These are phyloP conservation scores for Epinotia demarniana DNA, from an alignment of 2,888 invertebrate species.

Conservation along the genomic window DNA sequence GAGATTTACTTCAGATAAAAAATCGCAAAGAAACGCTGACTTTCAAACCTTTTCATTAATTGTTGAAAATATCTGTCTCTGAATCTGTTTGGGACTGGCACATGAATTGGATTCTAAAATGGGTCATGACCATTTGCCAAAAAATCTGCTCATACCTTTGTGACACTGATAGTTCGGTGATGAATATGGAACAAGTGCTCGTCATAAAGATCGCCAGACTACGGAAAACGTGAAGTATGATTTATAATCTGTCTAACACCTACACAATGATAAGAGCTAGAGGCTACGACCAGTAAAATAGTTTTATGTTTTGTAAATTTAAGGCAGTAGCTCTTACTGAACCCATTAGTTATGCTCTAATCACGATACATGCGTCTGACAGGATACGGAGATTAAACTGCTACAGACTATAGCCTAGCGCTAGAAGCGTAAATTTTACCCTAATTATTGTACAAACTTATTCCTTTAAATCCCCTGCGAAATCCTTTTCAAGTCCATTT, in stretches of 20 bases:
- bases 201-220: background rate
- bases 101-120: constrained; percentile 25
- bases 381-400: no score
- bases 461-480: background rate
- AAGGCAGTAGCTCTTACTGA: background rate
- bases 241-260: constrained; percentile 2
- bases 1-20: background rate
- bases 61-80: no score
- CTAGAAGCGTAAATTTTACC: background rate
- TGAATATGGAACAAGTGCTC: constrained; percentile 9
- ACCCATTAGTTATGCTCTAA: no score
- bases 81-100: background rate
- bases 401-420: no score
- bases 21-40: background rate
- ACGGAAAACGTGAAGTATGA: background rate
- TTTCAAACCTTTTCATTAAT: background rate
- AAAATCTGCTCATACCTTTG: constrained; percentile 13
- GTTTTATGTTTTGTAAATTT: background rate
- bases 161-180: constrained; percentile 14
- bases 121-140: constrained; percentile 25
- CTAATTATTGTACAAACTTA: background rate
- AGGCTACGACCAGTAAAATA: background rate
- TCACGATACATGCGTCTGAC: no score
- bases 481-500: background rate
- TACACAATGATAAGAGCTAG: background rate